These are phyloP conservation scores for Cecidostiba fungosa DNA, from an alignment of 2,888 invertebrate genomes.

Conservation along the genomic window DNA sequence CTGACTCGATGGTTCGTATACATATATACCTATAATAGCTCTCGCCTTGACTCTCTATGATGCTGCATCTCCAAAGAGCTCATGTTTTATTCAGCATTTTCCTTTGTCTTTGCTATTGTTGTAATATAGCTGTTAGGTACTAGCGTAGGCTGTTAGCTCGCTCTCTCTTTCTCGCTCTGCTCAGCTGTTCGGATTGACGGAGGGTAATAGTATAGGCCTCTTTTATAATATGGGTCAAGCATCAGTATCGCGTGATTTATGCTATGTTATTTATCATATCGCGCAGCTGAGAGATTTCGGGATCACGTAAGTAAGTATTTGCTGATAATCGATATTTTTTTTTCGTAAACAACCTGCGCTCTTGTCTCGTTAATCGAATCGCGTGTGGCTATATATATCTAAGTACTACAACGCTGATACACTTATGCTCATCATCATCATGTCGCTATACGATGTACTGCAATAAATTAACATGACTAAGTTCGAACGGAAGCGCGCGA, in stretches of 20 bases:
- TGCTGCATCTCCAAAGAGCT: not conserved
- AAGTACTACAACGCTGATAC: not conserved
- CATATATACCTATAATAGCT: too few species aligned
- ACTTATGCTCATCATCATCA: not conserved
- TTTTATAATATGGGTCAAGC: conserved; percentile 2
- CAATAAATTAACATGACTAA: not conserved
- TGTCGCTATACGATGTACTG: not conserved
- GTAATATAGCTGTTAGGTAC: not conserved
- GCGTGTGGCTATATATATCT: not conserved
- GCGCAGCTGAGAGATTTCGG: not conserved
- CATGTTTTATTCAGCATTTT: conserved; percentile 8
- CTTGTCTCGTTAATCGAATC: not conserved
- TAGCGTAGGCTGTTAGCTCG: not conserved
- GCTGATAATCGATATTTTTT: not conserved
- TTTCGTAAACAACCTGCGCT: not conserved
- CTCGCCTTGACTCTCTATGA: not conserved
- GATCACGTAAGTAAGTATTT: not conserved
- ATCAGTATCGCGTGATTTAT: not conserved
- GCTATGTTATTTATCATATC: not conserved
- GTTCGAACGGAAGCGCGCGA: not conserved
- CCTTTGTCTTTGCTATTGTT: not conserved
- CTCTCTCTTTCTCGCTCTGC: not conserved
- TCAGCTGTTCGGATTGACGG: conserved; percentile 4
- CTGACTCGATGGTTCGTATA: conserved; percentile 36
- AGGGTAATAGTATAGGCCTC: not conserved